These are phyloP conservation scores for Sprattus sprattus DNA, from an alignment of 2,113 vertebrate species.

Conservation along the genomic window DNA sequence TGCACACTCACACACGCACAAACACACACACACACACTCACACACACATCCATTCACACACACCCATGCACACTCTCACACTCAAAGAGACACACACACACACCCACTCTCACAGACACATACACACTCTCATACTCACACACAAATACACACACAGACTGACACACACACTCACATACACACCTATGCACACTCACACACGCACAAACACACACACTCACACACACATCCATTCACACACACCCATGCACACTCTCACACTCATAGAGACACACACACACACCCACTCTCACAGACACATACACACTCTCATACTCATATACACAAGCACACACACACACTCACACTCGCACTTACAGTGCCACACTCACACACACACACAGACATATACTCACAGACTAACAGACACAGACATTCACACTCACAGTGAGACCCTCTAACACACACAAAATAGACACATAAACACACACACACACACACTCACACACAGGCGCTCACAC, in stretches of 20 bases:
- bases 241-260: neutral
- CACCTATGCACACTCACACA: neutral
- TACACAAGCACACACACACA: neutral
- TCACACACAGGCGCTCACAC: neutral
- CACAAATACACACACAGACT: neutral
- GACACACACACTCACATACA: neutral
- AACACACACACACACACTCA: neutral
- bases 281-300: neutral
- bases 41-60: neutral
- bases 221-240: neutral
- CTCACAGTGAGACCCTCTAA: neutral
- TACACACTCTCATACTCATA: neutral
- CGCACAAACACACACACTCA: neutral
- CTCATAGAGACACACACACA: neutral
- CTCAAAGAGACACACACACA: neutral
- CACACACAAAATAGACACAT: neutral
- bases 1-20: neutral
- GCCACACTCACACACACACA: neutral
- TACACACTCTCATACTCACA: neutral
- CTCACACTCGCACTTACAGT: neutral
- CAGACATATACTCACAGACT: neutral
- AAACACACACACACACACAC: neutral
- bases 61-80: neutral
- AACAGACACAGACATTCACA: neutral
- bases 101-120: neutral